Percentiles rank a stretch among this genome's conserved stretches.
These are phyloP conservation scores for Onychostruthus taczanowskii DNA, from an alignment of 2,113 vertebrate species.

Conservation along the genomic window DNA sequence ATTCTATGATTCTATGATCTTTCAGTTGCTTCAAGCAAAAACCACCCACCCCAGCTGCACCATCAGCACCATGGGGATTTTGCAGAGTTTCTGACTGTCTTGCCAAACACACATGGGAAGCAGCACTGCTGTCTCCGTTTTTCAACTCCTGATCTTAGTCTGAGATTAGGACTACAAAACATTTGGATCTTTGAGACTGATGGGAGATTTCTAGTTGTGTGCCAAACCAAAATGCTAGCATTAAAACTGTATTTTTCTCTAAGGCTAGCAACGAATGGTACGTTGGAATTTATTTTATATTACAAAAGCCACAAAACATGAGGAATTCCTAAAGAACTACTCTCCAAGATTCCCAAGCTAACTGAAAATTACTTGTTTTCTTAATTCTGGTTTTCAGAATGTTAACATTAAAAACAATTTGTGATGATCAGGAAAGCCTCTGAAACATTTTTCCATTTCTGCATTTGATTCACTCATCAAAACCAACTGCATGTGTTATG, in stretches of 20 bases:
- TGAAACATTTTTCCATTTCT: neutral
- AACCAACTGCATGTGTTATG: neutral
- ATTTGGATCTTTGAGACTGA: neutral
- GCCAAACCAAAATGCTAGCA: neutral
- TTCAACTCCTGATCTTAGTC: neutral
- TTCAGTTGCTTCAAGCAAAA: neutral
- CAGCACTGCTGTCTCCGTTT: neutral
- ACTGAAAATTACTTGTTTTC: neutral
- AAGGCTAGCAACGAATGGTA: neutral
- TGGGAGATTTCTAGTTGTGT: neutral
- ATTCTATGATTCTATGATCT: neutral
- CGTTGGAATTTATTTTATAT: neutral
- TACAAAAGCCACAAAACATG: neutral
- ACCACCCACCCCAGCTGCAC: neutral
- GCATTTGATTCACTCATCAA: neutral
- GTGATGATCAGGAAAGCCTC: neutral
- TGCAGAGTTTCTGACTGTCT: neutral
- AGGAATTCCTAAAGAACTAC: neutral
- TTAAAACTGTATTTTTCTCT: neutral
- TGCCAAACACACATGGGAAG: neutral
- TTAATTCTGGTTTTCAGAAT: neutral
- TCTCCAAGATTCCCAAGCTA: neutral
- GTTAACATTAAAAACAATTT: neutral
- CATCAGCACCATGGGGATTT: neutral
- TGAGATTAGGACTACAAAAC: neutral